Evolutionary conservation across 2,797 vertebrate species (phyloP), one percentile per base, ranked within the genome.

Genomic region (Sternotherus odoratus): DNA sequence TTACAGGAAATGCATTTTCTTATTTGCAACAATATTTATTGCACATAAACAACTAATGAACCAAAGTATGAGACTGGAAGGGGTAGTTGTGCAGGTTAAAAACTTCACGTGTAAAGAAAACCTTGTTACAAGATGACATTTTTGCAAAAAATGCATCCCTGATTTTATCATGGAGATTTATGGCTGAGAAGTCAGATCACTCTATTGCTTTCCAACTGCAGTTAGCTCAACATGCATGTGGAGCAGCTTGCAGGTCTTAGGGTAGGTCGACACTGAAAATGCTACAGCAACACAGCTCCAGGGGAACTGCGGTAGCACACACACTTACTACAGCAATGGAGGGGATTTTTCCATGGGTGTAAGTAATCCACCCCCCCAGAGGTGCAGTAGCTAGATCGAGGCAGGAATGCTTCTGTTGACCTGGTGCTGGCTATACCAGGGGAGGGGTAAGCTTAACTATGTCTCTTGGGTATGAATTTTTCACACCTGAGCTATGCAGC

Each of bases 11-110:
- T 87, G 95, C 48, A 72, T 63, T 85, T 77, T 87, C 90, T 91
- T 95, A 82, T 86, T 92, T 96, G 89, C 63, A 96, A 95, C 90
- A 49, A 78, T 94, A 95, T 86, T 87, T 97, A 95, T 87, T 96
- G 88, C 78, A 90, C 92, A 94, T 94, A 95, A 97, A 96, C 83
- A 91, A 88, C 24, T 87, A 19, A 39, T 87, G 94, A 96, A 96
- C 84, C 87, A 88, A 93, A 46, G 83, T 84, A 48, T 94, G 94
- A 89, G 82, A 51, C 0, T 13, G 49, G 86, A 48, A 84, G 88
- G 88, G 85, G 72, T 87, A 94, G 86, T 83, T 36, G 91, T 28
- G 92, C 85, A 85, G 63, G 79, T 85, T 91, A 89, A 84, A 53
- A 96, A 79, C 77, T 85, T 49, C 89, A 53, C 79, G 53, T 48